Evolutionary conservation across 2,797 vertebrate species (phyloP), one percentile per base, ranked within the genome.

Genomic region (Syncerus caffer): DNA sequence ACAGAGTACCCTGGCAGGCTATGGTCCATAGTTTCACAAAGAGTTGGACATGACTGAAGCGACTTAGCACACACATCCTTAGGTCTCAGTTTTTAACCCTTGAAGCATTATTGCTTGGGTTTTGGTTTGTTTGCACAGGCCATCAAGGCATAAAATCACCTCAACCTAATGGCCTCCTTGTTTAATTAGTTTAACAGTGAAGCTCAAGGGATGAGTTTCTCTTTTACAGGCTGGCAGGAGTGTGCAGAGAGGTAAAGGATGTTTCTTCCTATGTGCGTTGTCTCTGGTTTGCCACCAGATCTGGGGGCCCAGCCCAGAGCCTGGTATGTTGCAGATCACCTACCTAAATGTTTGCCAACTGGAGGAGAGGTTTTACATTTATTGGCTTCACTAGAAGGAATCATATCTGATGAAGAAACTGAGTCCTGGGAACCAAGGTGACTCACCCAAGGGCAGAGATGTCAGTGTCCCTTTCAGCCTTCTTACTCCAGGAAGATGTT

Each of bases 31-130:
- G n/a, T 34, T 19, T 34, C 64, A 67, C 17, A 67, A 67, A 67
- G 64, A 21, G 17, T 12, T 17, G 3, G 17, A 38, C 19, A 9
- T 0, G 0, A 21, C 60, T 3, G n/a, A 38, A 21, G 4, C 0
- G 2, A 38, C 64, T 71, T 9, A 71, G 17, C 17, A 38, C 0
- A 0, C 17, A 67, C 16, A 38, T 38, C 16, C n/a, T 71, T 71
- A 71, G 64, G 14, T 67, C 15, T 67, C 7, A 1, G 57, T 38
- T n/a, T 71, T 58, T 87, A n/a, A 67, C 60, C 31, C 51, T 82
- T 4, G n/a, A 55, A 12, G 80, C 13, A 9, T 34, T 12, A 27
- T 7, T 60, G 25, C 11, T 27, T 51, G 2, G n/a, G 31, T 45
- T 95, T 85, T 29, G 29, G 29, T 31, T 57, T 57, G n/a, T 19